Evolutionary conservation across 2,888 invertebrate species (phyloP).

Genomic region (Chamaedrilus cognettii): DNA sequence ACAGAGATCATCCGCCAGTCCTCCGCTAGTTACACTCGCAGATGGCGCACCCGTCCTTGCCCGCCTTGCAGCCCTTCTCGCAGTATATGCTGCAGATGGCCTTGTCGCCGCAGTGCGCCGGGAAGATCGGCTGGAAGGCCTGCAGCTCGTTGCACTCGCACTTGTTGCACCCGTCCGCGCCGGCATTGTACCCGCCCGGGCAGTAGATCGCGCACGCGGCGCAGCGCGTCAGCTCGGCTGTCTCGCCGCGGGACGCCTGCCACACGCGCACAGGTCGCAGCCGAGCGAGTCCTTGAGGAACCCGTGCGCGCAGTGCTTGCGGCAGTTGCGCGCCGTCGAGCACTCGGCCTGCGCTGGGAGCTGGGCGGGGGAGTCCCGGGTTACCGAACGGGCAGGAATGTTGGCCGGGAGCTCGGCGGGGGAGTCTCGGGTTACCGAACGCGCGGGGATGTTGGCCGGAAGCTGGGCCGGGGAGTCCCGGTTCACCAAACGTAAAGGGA

Average conservation of each 20-base stretch:
- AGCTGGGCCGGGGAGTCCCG: too few species aligned
- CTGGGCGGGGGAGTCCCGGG: too few species aligned
- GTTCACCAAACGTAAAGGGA: too few species aligned
- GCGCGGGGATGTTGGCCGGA: too few species aligned
- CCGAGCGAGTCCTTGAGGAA: slow-evolving; percentile 29
- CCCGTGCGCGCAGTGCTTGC: slow-evolving; percentile 29
- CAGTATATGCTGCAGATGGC: slow-evolving; percentile 19
- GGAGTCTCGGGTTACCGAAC: too few species aligned
- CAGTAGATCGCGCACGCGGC: slow-evolving; percentile 28
- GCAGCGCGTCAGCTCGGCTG: slow-evolving; percentile 20
- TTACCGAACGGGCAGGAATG: too few species aligned
- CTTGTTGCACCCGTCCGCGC: slow-evolving; percentile 25
- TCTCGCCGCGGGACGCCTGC: too few species aligned
- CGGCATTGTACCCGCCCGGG: slow-evolving; percentile 28
- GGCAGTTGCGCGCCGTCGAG: slow-evolving; percentile 10
- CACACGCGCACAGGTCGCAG: slow-evolving; percentile 31
- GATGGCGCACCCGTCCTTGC: slow-evolving; percentile 21
- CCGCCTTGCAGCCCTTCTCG: slow-evolving; percentile 21
- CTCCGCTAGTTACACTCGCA: slow-evolving; percentile 19
- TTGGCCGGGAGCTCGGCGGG: too few species aligned
- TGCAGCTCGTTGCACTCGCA: too few species aligned
- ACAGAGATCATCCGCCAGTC: too few species aligned
- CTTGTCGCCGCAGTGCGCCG: slow-evolving; percentile 12
- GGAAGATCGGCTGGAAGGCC: not conserved
- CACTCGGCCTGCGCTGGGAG: too few species aligned